Percentiles rank a stretch among this genome's conserved stretches.
These are phyloP conservation scores for Drosophila nigrodunni DNA, from an alignment of 1,140 invertebrate genomes.

Conservation along the genomic window DNA sequence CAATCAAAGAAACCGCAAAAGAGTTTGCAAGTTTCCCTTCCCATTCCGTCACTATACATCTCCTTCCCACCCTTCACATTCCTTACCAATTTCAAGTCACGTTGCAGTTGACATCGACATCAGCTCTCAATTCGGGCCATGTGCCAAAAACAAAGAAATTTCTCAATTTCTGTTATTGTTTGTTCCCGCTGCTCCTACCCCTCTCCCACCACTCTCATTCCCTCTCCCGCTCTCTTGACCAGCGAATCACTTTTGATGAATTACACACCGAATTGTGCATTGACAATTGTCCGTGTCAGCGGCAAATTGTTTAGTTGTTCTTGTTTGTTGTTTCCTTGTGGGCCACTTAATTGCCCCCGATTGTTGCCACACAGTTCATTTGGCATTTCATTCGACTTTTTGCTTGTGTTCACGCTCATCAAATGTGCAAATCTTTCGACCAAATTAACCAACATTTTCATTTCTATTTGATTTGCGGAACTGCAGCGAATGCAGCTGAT, in stretches of 20 bases:
- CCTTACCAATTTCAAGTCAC: constrained; percentile 42
- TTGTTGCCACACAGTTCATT: constrained; percentile 51
- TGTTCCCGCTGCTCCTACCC: background rate
- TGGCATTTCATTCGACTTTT: background rate
- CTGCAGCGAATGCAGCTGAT: constrained; percentile 12
- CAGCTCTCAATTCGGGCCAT: constrained; percentile 35
- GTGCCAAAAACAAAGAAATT: constrained; percentile 72
- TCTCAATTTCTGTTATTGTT: constrained; percentile 37
- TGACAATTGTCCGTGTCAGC: constrained; percentile 62
- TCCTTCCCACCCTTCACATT: no score
- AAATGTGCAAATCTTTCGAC: constrained; percentile 41
- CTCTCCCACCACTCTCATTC: background rate
- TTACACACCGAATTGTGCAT: constrained; percentile 60
- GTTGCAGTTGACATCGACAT: constrained; percentile 69
- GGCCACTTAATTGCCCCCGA: constrained; percentile 60
- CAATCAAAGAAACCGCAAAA: constrained; percentile 77
- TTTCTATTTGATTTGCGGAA: constrained; percentile 24
- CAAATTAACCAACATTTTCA: constrained; percentile 37
- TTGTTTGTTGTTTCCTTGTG: constrained; percentile 9
- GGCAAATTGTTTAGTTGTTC: constrained; percentile 64
- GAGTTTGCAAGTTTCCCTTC: constrained; percentile 40
- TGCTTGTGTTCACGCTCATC: background rate
- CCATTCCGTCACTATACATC: background rate
- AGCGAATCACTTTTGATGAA: constrained; percentile 61
- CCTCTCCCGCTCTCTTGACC: background rate